Evolutionary conservation across 2,888 invertebrate species (phyloP).

Genomic region (Oligia fasciuncula): DNA sequence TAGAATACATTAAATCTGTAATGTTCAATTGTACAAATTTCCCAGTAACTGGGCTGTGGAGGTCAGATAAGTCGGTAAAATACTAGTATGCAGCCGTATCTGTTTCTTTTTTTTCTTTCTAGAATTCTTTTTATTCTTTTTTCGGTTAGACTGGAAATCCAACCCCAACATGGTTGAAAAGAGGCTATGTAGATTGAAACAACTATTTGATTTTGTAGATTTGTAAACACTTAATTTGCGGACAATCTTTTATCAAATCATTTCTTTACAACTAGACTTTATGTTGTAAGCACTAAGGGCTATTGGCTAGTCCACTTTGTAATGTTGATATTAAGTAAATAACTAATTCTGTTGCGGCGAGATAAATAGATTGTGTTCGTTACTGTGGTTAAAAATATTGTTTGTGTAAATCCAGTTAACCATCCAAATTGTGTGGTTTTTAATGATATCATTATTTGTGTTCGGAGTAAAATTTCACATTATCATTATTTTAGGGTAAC

Average conservation of each 20-base stretch:
- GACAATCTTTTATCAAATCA: background rate
- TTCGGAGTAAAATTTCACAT: conserved; percentile 18
- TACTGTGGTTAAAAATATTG: conserved; percentile 28
- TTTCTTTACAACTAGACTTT: background rate
- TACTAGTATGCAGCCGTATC: no score
- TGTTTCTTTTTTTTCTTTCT: no score
- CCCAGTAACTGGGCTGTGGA: no score
- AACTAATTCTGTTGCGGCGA: background rate
- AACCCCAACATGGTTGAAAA: no score
- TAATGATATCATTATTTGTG: conserved; percentile 27
- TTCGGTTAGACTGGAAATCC: no score
- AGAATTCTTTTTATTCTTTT: no score
- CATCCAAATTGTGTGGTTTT: conserved; percentile 41
- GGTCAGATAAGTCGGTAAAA: no score
- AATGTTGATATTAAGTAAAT: background rate
- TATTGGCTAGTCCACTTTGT: background rate
- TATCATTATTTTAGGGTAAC: conserved; percentile 16
- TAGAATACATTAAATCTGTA: no score
- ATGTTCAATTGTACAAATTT: no score
- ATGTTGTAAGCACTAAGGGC: background rate
- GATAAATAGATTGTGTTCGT: background rate
- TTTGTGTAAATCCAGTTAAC: conserved; percentile 16
- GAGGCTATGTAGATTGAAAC: no score
- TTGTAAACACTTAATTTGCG: background rate
- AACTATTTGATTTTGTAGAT: background rate